phyloP scores from a whole-genome alignment of 2,797 vertebrate species.

The Oryzias dopingdopingensis region DNA sequence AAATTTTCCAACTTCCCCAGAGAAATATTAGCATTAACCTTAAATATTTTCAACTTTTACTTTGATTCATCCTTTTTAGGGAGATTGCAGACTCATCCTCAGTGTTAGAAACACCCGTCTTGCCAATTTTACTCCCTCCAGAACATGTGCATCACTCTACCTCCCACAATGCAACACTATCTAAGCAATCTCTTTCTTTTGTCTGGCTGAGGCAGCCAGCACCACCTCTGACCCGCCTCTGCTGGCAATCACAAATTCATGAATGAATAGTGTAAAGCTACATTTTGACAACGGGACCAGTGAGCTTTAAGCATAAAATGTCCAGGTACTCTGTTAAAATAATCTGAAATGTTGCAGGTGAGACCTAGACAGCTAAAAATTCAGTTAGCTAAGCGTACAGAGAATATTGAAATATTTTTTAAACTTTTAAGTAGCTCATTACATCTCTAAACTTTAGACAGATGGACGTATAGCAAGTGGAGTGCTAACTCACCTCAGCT shows the following conservation, averaged over 20 bases:
- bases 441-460: no score
- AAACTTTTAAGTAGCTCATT: no score
- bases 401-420: no score
- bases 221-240: conserved; percentile 54
- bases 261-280: conserved; percentile 29
- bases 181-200: conserved; percentile 46
- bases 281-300: neutral
- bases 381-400: no score
- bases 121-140: conserved; percentile 34
- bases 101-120: conserved; percentile 53
- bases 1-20: no score
- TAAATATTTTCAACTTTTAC: no score
- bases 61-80: no score
- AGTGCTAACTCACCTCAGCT: no score
- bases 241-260: conserved; percentile 50
- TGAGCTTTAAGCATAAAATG: neutral
- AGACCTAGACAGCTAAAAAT: no score
- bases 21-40: no score
- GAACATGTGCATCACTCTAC: conserved; percentile 44
- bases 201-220: conserved; percentile 18
- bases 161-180: conserved; percentile 34
- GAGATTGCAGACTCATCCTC: neutral
- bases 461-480: no score
- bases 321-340: neutral
- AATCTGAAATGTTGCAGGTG: no score